These are phyloP conservation scores for Hydrolagus affinis DNA, from an alignment of 2,113 vertebrate species.

Conservation along the genomic window DNA sequence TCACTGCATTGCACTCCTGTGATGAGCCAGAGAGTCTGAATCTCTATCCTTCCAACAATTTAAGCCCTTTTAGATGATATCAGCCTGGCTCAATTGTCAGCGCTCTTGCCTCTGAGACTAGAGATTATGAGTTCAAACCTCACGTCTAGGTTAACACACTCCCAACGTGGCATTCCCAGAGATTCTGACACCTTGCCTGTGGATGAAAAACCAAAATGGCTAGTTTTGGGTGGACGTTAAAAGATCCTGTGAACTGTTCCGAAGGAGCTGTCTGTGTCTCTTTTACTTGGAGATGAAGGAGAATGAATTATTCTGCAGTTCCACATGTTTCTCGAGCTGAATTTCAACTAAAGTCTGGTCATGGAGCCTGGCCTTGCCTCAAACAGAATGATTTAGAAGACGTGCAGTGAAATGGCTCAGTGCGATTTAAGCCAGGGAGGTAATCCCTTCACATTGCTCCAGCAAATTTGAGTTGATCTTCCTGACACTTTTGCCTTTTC, in stretches of 20 bases:
- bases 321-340: no score
- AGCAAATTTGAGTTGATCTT: slow-evolving; percentile 1
- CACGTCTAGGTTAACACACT: not conserved
- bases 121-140: not conserved
- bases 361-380: not conserved
- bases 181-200: not conserved
- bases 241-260: no score
- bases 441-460: slow-evolving; percentile 13
- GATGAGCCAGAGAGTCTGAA: not conserved
- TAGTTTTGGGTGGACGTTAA: no score
- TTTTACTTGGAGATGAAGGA: no score
- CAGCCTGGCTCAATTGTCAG: not conserved
- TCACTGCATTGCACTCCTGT: not conserved
- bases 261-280: no score
- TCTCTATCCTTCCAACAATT: not conserved
- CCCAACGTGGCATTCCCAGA: not conserved
- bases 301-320: not conserved
- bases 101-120: not conserved
- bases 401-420: not conserved
- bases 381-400: not conserved
- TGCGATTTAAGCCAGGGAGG: slow-evolving; percentile 11
- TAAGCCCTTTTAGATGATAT: not conserved
- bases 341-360: not conserved
- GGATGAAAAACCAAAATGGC: not conserved
- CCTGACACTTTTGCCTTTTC: slow-evolving; percentile 11